Conservation (phyloP, 2,888 invertebrate species). For the Theodoxus fluviatilis region DNA sequence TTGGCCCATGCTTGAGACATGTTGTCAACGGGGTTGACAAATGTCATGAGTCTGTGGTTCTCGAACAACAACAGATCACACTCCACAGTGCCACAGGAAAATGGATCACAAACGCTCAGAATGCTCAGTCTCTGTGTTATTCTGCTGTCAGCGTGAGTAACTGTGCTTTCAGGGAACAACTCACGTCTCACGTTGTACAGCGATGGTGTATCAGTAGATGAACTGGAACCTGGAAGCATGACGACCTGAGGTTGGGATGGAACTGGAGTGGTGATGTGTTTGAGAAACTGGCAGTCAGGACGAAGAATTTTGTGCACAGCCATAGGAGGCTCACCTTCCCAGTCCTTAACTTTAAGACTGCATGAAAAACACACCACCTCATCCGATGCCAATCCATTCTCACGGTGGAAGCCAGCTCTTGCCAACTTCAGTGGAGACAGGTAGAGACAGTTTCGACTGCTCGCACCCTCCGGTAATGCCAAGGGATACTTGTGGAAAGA, state of each 20-base stretch:
- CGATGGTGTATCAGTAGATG: too few relatives aligned
- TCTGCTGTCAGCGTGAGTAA: too few relatives aligned
- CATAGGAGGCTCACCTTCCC: background rate
- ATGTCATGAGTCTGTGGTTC: background rate
- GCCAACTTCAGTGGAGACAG: background rate
- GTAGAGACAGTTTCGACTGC: background rate
- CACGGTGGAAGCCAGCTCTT: background rate
- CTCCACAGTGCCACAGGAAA: too few relatives aligned
- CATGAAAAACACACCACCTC: constrained; percentile 1
- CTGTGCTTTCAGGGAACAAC: too few relatives aligned
- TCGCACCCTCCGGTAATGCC: background rate
- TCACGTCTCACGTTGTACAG: too few relatives aligned
- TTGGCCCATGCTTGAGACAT: background rate
- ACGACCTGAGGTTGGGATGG: too few relatives aligned
- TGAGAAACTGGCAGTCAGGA: constrained; percentile 1
- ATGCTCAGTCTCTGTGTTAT: too few relatives aligned
- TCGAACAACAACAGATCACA: too few relatives aligned
- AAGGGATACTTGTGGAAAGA: background rate
- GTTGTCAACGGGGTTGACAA: background rate
- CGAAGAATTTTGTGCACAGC: background rate
- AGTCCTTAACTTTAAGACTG: background rate
- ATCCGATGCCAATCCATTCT: background rate
- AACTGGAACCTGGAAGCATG: too few relatives aligned
- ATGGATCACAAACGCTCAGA: too few relatives aligned
- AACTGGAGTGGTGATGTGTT: too few relatives aligned